Evolutionary conservation across 2,113 vertebrate species (phyloP), one percentile per base, ranked within the genome.

Genomic region (Axis porcinus): DNA sequence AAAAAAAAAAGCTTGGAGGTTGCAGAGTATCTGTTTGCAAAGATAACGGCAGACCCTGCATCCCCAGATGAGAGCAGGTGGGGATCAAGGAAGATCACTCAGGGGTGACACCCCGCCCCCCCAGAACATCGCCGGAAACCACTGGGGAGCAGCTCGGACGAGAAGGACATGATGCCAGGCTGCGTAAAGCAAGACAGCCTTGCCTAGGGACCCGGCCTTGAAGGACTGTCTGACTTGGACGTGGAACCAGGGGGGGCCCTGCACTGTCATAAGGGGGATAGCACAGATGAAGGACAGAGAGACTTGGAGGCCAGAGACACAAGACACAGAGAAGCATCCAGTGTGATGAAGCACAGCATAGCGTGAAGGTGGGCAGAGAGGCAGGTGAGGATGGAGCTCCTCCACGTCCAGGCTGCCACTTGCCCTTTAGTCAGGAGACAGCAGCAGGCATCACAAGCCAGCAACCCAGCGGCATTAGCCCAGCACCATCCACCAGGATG

Each of bases 391-490:
- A 27, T 0, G 17, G 57, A 40, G 47, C 15, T 17, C 4, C 23
- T 50, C 12, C 7, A 7, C 13, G 30, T 21, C 81, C 84, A 40
- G 54, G 64, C 55, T 40, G 70, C 28, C 76, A 27, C 60, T 5
- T 25, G 47, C 0, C 6, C 64, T 21, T 13, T 6, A 14, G 7
- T 36, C 43, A 13, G 33, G 14, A 62, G n/a, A 86, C 27, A 52
- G 78, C 40, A 12, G 52, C 7, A 23, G 36, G 36, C 6, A 23
- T 47, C n/a, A 55, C 50, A 27, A 6, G 57, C 17, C 43, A 45
- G 28, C 23, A 5, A 9, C 19, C 33, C 4, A 16, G 0, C 0
- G 0, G 70, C 5, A 23, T 45, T 0, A 1, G 50, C 6, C 7
- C 6, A 3, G 7, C 36, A 5, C 57, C 60, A 8, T 23, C 52